A percentile compares a stretch with the other conserved stretches of the same genome.
Conservation (phyloP, 2,888 invertebrate species). For the Rhorus exstirpatorius region DNA sequence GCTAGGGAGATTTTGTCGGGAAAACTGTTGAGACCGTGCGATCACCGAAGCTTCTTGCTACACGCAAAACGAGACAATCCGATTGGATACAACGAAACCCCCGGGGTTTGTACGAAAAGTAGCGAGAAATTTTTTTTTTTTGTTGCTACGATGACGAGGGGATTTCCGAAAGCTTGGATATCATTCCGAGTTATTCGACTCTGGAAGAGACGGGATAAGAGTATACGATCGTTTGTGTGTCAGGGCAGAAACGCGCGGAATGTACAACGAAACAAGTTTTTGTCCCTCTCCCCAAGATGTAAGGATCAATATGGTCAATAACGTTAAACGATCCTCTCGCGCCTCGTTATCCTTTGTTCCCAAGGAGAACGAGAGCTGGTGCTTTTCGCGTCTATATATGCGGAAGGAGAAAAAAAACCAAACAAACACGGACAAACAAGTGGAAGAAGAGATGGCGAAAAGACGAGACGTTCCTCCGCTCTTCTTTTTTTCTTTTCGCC, state of each 20-base stretch:
- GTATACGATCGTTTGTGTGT: too few species aligned
- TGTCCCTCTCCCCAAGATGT: not conserved
- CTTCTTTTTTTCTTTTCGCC: slow-evolving; percentile 45
- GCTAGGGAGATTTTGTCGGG: slow-evolving; percentile 37
- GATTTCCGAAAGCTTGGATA: slow-evolving; percentile 23
- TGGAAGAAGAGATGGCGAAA: slow-evolving; percentile 13
- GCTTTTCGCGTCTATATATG: slow-evolving; percentile 1
- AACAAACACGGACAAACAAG: slow-evolving; percentile 18
- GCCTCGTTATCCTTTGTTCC: slow-evolving; percentile 83
- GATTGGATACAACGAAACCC: too few species aligned
- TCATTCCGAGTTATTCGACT: slow-evolving; percentile 81
- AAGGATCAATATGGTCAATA: slow-evolving; percentile 82
- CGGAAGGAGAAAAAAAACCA: not conserved
- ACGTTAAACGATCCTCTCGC: slow-evolving; percentile 83
- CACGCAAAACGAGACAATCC: too few species aligned
- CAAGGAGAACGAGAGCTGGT: slow-evolving; percentile 19
- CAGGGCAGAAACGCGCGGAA: slow-evolving; percentile 66
- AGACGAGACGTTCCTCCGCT: slow-evolving; percentile 27
- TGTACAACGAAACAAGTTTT: slow-evolving; percentile 72
- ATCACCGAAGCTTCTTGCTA: too few species aligned
- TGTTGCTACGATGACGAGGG: too few species aligned
- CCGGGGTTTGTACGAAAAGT: too few species aligned
- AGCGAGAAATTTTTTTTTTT: too few species aligned
- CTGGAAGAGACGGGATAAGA: slow-evolving; percentile 79
- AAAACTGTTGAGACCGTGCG: too few species aligned